Base-by-base conservation (phyloP, 2,888 invertebrate genomes). In the Mycalesis mineus region DNA sequence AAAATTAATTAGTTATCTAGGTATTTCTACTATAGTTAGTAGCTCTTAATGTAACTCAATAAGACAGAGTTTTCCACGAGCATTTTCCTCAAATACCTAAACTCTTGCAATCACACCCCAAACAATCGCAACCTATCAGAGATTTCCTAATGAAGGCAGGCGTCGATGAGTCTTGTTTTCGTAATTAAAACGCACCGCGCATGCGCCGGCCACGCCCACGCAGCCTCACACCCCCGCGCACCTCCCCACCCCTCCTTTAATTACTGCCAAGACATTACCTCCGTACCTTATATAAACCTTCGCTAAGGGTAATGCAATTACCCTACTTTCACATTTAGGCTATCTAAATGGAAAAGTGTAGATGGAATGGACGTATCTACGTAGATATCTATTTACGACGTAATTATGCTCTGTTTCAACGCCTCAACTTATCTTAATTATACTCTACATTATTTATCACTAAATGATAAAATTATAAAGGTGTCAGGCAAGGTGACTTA, bases 221-320 rank as follows among this genome's bases (percentile, higher is more conserved):
- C 88, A 88, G 88, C 88, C 85, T 88, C 88, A 82, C 67, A 69
- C 65, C 71, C 66, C 62, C 68, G 61, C 68, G 60, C 50, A 68
- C 59, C 68, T 61, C 52, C 14, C 39, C 44, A 58, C 61, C 64
- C 69, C 64, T 68, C 72, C 70, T 77, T 84, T 88, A 88, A 88
- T 87, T 87, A 87, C 86, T 82, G 82, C 81, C 84, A 78, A 84
- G 82, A 88, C 87, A 87, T 88, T 87, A 88, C 86, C 83, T 80
- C 84, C 82, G 85, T 82, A 75, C 77, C 75, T 74, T 80, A 82
- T 82, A 78, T 83, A 68, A 70, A 68, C 64, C 61, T 67, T 65
- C 66, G 67, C 65, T 66, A 60, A 65, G 65, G 63, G 58, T 64
- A 64, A 66, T 61, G 64, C 54, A 62, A 62, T 62, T 62, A 61